Evolutionary conservation across 2,888 invertebrate genomes (phyloP).

Genomic region (Ethmia dodecea): DNA sequence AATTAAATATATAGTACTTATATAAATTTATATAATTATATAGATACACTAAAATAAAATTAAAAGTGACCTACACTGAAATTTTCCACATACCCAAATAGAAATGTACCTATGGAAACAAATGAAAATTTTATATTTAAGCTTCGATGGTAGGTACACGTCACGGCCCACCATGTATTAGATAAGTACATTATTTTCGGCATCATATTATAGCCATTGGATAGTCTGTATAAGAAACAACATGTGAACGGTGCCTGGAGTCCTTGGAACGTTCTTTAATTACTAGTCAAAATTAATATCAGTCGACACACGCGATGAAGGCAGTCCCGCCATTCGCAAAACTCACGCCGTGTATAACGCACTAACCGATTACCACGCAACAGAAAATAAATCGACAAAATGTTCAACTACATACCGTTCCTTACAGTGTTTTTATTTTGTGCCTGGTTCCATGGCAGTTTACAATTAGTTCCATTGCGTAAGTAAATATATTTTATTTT

Average conservation of each 20-base stretch:
- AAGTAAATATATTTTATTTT: slow-evolving; percentile 32
- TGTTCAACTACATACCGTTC: slow-evolving; percentile 28
- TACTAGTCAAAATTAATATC: slow-evolving; percentile 46
- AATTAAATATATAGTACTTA: no score
- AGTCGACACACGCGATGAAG: slow-evolving; percentile 26
- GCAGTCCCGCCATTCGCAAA: slow-evolving; percentile 36
- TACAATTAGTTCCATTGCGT: slow-evolving; percentile 60
- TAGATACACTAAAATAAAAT: no score
- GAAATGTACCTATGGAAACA: no score
- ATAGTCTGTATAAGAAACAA: no score
- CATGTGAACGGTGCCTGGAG: slow-evolving; percentile 39
- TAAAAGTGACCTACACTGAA: no score
- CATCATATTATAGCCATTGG: no score
- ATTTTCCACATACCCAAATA: no score
- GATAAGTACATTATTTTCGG: no score
- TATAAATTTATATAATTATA: no score
- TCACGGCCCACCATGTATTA: no score
- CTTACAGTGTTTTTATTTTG: slow-evolving; percentile 36
- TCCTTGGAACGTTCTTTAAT: slow-evolving; percentile 60
- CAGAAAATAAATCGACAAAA: slow-evolving; percentile 20
- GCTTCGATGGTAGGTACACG: no score
- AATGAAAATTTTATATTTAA: no score
- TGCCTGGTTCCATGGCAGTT: slow-evolving; percentile 46
- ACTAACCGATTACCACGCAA: slow-evolving; percentile 9
- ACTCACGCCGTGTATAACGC: slow-evolving; percentile 32